These are phyloP conservation scores for Chaetogeoica ovagalla DNA, from an alignment of 2,888 invertebrate genomes.

Conservation along the genomic window DNA sequence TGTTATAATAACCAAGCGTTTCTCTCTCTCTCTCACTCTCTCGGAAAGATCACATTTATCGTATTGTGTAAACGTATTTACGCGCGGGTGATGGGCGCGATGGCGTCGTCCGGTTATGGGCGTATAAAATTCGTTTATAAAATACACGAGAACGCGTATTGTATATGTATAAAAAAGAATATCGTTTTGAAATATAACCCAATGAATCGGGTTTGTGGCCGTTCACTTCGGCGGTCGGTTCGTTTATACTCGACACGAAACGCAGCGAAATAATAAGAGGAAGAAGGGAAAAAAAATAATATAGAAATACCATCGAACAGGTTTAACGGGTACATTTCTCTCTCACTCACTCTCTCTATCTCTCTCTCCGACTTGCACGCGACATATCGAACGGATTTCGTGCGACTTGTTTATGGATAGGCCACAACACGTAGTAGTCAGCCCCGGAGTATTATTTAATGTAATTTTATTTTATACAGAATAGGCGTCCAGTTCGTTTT, in stretches of 20 bases:
- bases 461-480: too few relatives aligned
- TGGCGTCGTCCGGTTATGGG: slow-evolving; percentile 23
- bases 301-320: slow-evolving; percentile 43
- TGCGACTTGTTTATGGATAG: slow-evolving; percentile 26
- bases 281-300: neutral
- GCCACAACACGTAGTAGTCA: neutral
- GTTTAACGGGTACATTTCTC: slow-evolving; percentile 33
- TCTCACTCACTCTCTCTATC: neutral
- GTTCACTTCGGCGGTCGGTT: neutral
- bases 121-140: neutral
- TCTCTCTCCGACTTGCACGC: neutral
- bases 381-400: slow-evolving; percentile 30
- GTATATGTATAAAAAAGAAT: neutral
- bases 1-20: too few relatives aligned
- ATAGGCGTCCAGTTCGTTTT: neutral
- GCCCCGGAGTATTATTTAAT: too few relatives aligned
- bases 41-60: too few relatives aligned
- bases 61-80: too few relatives aligned
- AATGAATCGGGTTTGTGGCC: neutral
- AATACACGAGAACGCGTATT: too few relatives aligned
- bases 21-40: too few relatives aligned
- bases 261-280: neutral
- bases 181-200: neutral
- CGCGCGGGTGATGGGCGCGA: too few relatives aligned
- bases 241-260: neutral